Evolutionary conservation across 2,888 invertebrate genomes (phyloP), one percentile per base, ranked within the genome.

Genomic region (Tillus elongatus): DNA sequence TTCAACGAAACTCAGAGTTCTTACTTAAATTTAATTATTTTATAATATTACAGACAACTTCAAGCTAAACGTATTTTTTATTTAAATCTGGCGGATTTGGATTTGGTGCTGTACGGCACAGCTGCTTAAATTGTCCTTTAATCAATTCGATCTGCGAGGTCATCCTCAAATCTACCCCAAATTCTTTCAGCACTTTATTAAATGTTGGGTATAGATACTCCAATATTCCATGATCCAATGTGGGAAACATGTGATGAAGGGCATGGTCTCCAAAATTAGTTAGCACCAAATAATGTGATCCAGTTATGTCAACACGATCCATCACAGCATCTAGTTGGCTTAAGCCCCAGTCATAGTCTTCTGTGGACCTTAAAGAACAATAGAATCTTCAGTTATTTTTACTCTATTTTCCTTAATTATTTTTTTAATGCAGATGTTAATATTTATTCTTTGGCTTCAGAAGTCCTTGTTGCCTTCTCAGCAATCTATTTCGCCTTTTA

Each of bases 231-330:
- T 89, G 88, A 58, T 89, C 88, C 28, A 89, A 53, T 0, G 85
- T 82, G 0, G 88, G 88, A 51, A 89, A 80, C 14, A 89, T 66
- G 61, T 89, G 89, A 59, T 90, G 89, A 2, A 88, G 67, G 0
- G 72, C 71, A 56, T 89, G 89, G 41, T 83, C 79, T 0, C 88
- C 88, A 50, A 85, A 89, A 42, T 78, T 73, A 0, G 82, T 80
- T 34, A 87, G 58, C 1, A 76, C 74, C 45, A 82, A 64, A 54
- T 82, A 80, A 45, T 77, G 73, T 26, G 75, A 77, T 10, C 77
- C 74, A 13, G 76, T 75, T 35, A 80, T 68, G 45, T 85, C 80
- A 9, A 71, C 66, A 40, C 85, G 72, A 54, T 86, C 88, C 34
- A 81, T 75, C 0, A 84, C 70, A 0, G 85, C 75, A 54, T 87